phyloP scores from a whole-genome alignment of 2,888 invertebrate genomes.

The Latrodectus elegans region DNA sequence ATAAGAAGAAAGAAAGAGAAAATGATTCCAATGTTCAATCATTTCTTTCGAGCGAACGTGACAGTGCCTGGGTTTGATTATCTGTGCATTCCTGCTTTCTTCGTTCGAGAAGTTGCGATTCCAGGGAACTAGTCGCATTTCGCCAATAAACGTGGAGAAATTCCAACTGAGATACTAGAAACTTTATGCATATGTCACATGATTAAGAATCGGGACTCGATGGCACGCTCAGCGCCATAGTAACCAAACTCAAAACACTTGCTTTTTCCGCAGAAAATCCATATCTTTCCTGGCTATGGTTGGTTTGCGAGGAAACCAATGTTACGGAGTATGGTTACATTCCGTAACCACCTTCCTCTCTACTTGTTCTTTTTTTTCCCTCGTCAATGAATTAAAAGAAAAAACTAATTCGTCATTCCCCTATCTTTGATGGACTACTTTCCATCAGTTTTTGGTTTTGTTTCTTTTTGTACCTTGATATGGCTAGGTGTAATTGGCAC shows the following conservation, averaged over 20 bases:
- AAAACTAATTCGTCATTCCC: slow-evolving; percentile 4
- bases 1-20: neutral
- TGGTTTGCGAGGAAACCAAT: slow-evolving; percentile 55
- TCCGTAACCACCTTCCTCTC: neutral
- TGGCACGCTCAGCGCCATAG: slow-evolving; percentile 58
- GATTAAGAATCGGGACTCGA: slow-evolving; percentile 43
- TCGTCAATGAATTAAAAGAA: slow-evolving; percentile 46
- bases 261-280: slow-evolving; percentile 43
- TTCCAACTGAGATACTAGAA: slow-evolving; percentile 42
- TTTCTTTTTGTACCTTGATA: neutral
- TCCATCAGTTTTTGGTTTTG: neutral
- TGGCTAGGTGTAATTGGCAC: neutral
- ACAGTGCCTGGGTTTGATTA: neutral
- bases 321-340: slow-evolving; percentile 58
- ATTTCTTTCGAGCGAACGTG: slow-evolving; percentile 9
- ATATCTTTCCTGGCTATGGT: slow-evolving; percentile 49
- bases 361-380: neutral
- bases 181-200: slow-evolving; percentile 59
- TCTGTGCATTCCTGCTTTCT: neutral
- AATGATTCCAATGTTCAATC: neutral
- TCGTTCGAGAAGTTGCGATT: slow-evolving; percentile 26
- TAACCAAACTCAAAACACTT: slow-evolving; percentile 62
- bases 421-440: neutral
- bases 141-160: slow-evolving; percentile 38
- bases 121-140: slow-evolving; percentile 4